phyloP scores from a whole-genome alignment of 2,113 vertebrate species.

The Eudyptes chrysolophus region DNA sequence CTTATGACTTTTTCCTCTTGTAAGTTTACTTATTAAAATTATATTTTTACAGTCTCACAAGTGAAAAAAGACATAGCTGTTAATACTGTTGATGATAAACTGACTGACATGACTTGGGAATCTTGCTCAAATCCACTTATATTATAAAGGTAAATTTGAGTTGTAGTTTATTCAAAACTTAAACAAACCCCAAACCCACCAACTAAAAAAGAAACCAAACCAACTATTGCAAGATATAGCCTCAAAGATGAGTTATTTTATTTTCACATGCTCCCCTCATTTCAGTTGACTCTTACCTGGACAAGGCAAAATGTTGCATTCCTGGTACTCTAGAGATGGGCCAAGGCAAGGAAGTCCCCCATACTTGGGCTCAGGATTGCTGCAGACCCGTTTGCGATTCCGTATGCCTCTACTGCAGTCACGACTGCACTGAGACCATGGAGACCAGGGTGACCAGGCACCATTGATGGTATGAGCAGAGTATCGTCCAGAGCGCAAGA shows the following conservation, averaged over 20 bases:
- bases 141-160: background rate
- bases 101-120: background rate
- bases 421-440: slow-evolving; percentile 94
- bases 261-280: background rate
- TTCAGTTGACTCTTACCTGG: slow-evolving; percentile 79
- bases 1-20: background rate
- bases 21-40: background rate
- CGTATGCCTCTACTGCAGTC: slow-evolving; percentile 94
- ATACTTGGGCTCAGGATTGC: slow-evolving; percentile 89
- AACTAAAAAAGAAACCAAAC: background rate
- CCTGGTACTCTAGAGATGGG: slow-evolving; percentile 90
- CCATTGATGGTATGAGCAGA: slow-evolving; percentile 88
- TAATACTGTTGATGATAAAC: background rate
- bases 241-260: background rate
- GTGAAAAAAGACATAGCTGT: background rate
- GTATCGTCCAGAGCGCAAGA: slow-evolving; percentile 86
- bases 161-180: background rate
- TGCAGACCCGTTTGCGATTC: slow-evolving; percentile 90
- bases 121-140: background rate
- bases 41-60: background rate
- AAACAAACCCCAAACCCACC: background rate
- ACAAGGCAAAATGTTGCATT: slow-evolving; percentile 94
- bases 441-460: slow-evolving; percentile 91
- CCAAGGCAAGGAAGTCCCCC: slow-evolving; percentile 91
- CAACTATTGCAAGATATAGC: background rate